Conservation (phyloP, 2,797 vertebrate species). For the Coregonus suidteri region DNA sequence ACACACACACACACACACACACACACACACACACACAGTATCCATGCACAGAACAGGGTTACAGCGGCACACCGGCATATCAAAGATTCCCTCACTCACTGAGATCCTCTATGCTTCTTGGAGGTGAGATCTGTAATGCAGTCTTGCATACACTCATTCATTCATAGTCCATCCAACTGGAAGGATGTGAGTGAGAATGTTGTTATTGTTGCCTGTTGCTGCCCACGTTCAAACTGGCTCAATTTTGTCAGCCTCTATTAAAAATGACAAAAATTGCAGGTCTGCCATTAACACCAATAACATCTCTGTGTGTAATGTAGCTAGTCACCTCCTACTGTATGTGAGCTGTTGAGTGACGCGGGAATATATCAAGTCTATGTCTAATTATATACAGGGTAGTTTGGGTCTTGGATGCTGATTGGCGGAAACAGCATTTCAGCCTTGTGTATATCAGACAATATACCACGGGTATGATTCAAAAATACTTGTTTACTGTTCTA, state of each 20-base stretch:
- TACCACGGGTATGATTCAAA: no score
- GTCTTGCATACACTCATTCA: not conserved
- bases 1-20: no score
- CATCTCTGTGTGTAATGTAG: not conserved
- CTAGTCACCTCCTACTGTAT: no score
- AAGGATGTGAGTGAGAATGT: not conserved
- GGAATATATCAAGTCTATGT: no score
- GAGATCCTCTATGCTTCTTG: not conserved
- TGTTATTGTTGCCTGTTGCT: not conserved
- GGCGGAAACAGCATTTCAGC: no score
- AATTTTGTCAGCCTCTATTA: not conserved
- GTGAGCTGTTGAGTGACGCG: no score
- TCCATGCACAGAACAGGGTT: not conserved
- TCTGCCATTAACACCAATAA: not conserved
- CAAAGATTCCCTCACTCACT: not conserved
- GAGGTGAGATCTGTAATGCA: not conserved
- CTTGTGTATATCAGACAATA: no score
- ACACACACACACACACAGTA: not conserved
- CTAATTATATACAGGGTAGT: no score
- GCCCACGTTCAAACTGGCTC: not conserved
- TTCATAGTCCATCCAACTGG: not conserved
- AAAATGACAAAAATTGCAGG: not conserved
- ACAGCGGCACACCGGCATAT: not conserved
- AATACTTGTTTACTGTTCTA: no score
- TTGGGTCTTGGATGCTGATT: no score